Evolutionary conservation across 2,888 invertebrate species (phyloP).

Genomic region (Abrostola triplasia): DNA sequence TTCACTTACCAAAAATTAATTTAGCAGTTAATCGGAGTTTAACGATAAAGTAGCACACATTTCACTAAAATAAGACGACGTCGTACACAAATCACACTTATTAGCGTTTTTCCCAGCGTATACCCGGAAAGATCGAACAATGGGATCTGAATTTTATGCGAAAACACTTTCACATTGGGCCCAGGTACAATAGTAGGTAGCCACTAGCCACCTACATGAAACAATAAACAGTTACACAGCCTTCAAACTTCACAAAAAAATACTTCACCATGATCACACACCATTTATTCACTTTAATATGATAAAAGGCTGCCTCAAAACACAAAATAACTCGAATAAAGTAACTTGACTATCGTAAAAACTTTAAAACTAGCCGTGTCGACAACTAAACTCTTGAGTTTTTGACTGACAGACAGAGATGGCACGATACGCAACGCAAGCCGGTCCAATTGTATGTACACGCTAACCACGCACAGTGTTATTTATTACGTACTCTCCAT

Average conservation of each 20-base stretch:
- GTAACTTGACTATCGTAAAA: slow-evolving; percentile 67
- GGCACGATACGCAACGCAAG: slow-evolving; percentile 61
- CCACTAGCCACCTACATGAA: slow-evolving; percentile 87
- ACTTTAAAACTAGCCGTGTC: slow-evolving; percentile 75
- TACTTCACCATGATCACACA: slow-evolving; percentile 43
- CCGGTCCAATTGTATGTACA: slow-evolving; percentile 36
- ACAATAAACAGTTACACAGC: slow-evolving; percentile 82
- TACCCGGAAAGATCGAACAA: slow-evolving; percentile 84
- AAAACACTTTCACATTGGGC: slow-evolving; percentile 86
- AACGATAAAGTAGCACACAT: slow-evolving; percentile 62
- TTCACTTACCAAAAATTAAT: slow-evolving; percentile 61
- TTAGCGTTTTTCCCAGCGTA: slow-evolving; percentile 76
- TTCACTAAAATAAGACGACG: slow-evolving; percentile 59
- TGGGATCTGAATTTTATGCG: slow-evolving; percentile 86
- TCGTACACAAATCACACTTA: slow-evolving; percentile 73
- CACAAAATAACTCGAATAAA: slow-evolving; percentile 55
- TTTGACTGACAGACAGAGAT: slow-evolving; percentile 71
- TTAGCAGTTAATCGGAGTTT: slow-evolving; percentile 36
- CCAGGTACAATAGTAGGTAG: slow-evolving; percentile 75
- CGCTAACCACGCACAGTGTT: slow-evolving; percentile 10
- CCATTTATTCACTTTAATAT: slow-evolving; percentile 45
- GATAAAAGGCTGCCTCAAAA: slow-evolving; percentile 45
- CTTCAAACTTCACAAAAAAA: slow-evolving; percentile 66
- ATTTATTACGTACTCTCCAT: neutral
- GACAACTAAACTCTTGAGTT: slow-evolving; percentile 73